Evolutionary conservation across 1,140 invertebrate genomes (phyloP), one percentile per base, ranked within the genome.

Genomic region (Diploscapter pachys): DNA sequence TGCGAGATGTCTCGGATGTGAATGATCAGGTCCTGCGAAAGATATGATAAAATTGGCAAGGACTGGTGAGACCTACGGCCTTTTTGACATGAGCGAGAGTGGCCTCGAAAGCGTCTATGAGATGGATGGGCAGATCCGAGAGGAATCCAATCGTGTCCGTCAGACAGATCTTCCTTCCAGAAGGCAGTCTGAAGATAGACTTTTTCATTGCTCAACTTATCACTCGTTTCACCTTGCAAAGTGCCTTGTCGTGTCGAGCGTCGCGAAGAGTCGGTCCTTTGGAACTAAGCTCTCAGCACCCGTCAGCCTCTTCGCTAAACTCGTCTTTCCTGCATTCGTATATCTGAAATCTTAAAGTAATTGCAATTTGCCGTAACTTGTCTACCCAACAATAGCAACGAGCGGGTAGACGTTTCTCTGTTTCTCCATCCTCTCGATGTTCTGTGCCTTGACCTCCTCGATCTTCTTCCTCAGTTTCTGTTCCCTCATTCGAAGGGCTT

Each of bases 71-170:
- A 61, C 51, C 82, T 81, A 89, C 88, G n/a, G 88, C 87, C 71
- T 83, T 72, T 8, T 86, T 61, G n/a, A 88, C 91, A 89, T 96
- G 93, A 84, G 93, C 91, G 55, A 96, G 85, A 1, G 94, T 96
- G 4, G 91, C 91, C 66, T 89, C 86, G 86, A 96, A 96, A 59
- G 93, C 92, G 78, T 92, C 91, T 63, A 95, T 90, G 31, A 96
- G 87, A 71, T 88, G 89, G 49, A 90, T 91, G 0, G 93, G 94
- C 72, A 96, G 90, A 86, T 95, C 90, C 13, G 92, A 91, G 83
- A 96, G 93, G 85, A 96, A 96, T 3, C 94, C 94, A 59, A 96
- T 92, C 0, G 94, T 96, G 86, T 96, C 94, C 56, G 94, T 89
- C 81, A 90, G 93, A 0, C 93, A 85, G 48, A 91, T 89, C 81